These are phyloP conservation scores for Propithecus perrieri DNA, from an alignment of 2,797 vertebrate species.

Conservation along the genomic window DNA sequence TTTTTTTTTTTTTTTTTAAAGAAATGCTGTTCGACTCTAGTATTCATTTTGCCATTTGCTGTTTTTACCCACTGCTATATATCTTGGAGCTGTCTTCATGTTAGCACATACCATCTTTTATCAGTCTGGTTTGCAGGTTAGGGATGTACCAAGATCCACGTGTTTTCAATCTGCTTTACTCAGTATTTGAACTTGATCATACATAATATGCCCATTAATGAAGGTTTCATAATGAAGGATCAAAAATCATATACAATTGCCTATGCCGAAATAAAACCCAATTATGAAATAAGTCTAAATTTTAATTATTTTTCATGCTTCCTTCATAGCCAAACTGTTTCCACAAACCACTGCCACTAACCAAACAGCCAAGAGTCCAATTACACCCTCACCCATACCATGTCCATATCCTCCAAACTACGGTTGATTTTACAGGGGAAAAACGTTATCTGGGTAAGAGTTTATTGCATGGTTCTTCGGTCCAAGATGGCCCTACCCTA, in stretches of 20 bases:
- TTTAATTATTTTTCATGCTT: not conserved
- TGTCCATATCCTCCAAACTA: not conserved
- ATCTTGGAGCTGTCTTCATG: not conserved
- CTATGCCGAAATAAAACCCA: conserved; percentile 29
- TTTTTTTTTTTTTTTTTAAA: not conserved
- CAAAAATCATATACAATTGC: not conserved
- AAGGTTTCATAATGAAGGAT: not conserved
- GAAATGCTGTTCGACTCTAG: not conserved
- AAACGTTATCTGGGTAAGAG: not conserved
- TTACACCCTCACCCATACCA: not conserved
- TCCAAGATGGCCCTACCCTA: conserved; percentile 31
- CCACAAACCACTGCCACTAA: not conserved
- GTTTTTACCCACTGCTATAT: not conserved
- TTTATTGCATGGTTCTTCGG: conserved; percentile 28
- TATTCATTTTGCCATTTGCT: not conserved
- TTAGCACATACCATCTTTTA: not conserved
- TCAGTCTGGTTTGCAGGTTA: not conserved
- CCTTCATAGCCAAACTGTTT: not conserved
- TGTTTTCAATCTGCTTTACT: not conserved
- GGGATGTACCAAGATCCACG: not conserved
- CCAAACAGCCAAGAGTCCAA: not conserved
- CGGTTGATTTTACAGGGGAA: not conserved
- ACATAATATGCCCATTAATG: not conserved
- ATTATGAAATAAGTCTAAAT: not conserved
- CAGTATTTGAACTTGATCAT: not conserved